Percentiles rank a stretch among this genome's conserved stretches.
phyloP scores from a whole-genome alignment of 2,113 vertebrate genomes.

The Addax nasomaculatus region DNA sequence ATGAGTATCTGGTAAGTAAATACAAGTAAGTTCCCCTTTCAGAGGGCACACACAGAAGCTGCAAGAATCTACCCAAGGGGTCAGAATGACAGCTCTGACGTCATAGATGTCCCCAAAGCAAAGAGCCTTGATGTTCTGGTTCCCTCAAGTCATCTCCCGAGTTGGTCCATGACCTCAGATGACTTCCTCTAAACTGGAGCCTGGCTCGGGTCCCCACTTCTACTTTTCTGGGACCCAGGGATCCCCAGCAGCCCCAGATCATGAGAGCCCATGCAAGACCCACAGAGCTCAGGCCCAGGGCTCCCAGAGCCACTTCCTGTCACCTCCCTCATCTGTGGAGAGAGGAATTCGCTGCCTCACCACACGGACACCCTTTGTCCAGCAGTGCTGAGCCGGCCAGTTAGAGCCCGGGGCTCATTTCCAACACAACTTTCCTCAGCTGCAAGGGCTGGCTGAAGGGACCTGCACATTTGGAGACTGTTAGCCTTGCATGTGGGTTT shows the following conservation, averaged over 20 bases:
- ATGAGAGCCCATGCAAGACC: neutral
- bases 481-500: neutral
- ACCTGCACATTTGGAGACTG: neutral
- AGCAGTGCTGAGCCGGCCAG: slow-evolving; percentile 37
- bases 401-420: neutral
- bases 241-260: neutral
- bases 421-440: slow-evolving; percentile 40
- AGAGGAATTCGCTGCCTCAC: neutral
- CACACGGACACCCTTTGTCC: slow-evolving; percentile 15
- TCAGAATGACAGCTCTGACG: accelerated
- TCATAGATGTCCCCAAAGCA: neutral
- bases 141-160: neutral
- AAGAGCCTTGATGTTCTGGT: neutral
- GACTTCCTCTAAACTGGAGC: neutral
- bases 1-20: neutral
- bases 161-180: neutral
- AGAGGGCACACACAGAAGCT: neutral
- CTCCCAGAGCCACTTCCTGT: neutral
- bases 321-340: neutral
- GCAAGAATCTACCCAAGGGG: neutral
- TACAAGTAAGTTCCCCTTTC: accelerated
- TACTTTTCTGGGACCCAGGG: neutral
- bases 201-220: neutral
- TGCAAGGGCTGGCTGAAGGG: neutral
- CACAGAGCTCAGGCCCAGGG: neutral